These are phyloP conservation scores for Phrynosoma blainvillii DNA, from an alignment of 2,113 vertebrate genomes.

Conservation along the genomic window DNA sequence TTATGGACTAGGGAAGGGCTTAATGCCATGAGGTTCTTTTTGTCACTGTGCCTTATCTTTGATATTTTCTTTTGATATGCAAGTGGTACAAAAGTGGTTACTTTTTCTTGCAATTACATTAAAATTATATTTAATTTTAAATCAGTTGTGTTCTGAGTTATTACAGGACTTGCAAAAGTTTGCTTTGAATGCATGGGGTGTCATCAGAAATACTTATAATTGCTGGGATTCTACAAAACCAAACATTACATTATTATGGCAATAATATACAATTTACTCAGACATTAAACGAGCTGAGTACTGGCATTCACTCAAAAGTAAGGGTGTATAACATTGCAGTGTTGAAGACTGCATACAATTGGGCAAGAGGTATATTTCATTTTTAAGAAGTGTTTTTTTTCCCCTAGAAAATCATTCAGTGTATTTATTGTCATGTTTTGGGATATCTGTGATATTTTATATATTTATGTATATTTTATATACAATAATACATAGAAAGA, in stretches of 20 bases:
- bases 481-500: not conserved
- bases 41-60: conserved; percentile 79
- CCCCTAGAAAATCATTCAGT: not conserved
- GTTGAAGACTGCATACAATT: not conserved
- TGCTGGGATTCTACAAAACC: not conserved
- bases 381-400: not conserved
- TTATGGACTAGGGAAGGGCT: not conserved
- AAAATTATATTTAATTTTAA: conserved; percentile 76
- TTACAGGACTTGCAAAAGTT: conserved; percentile 7
- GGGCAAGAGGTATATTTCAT: not conserved
- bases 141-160: conserved; percentile 48
- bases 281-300: not conserved
- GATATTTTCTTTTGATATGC: conserved; percentile 72
- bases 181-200: not conserved
- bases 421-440: not conserved
- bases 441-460: not conserved
- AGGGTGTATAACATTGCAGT: not conserved
- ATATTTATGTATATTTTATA: not conserved
- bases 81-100: conserved; percentile 61
- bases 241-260: not conserved
- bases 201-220: not conserved
- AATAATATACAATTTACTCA: not conserved
- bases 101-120: conserved; percentile 75
- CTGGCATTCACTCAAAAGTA: not conserved
- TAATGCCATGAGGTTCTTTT: conserved; percentile 59